Evolutionary conservation across 2,888 invertebrate genomes (phyloP), one percentile per base, ranked within the genome.

Genomic region (Phaedon cochleariae): DNA sequence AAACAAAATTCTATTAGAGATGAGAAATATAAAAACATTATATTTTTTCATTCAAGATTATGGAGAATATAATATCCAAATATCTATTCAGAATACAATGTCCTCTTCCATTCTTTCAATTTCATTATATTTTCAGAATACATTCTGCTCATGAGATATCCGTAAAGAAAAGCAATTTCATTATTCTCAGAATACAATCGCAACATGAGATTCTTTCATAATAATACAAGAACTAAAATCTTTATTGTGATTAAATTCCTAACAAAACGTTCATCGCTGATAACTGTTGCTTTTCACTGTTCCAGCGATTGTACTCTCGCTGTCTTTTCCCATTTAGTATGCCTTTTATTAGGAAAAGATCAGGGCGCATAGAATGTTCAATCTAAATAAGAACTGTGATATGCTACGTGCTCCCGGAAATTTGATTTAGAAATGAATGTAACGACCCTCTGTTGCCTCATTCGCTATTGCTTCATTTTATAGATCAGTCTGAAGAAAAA

Each of bases 301-400:
- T 37, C 34, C n/a, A 20, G 34, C 34, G 18, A 37, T 55, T 55
- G 55, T 55, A 41, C 22, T 55, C 21, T 37, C 41, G 21, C 55
- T 22, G 55, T 21, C 34, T 41, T 55, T 34, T 20, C 22, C 55
- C 37, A 41, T 55, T 55, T 15, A 55, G 41, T 55, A 55, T 41
- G 55, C 34, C 41, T 15, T 1, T 55, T 55, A 55, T 55, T 21
- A 55, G 55, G 26, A 41, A 41, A 41, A 55, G 41, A 55, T 55
- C 18, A 21, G 34, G 20, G 22, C 21, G 12, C 20, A 41, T 12
- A 9, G 55, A 55, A 55, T 41, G 18, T 41, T 21, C 62, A 62
- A 62, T 62, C 55, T 62, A 29, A 62, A 62, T 62, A 62, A 62
- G 57, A 57, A 37, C 57, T 57, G 37, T 57, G 49, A 55, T 62